phyloP scores from a whole-genome alignment of 2,888 invertebrate genomes.

The Macaria liturata region DNA sequence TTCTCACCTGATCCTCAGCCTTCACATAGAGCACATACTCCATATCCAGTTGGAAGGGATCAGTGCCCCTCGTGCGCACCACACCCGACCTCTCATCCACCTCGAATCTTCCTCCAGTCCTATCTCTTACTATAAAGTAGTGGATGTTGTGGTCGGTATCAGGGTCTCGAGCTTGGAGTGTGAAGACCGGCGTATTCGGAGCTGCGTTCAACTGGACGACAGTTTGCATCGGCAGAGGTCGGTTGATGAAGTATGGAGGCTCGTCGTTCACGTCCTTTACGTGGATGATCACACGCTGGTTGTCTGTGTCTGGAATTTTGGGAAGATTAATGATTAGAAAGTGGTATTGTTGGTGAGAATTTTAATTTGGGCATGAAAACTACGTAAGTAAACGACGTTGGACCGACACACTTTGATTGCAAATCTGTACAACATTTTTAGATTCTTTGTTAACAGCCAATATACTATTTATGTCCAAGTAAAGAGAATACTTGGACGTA shows the following conservation, averaged over 20 bases:
- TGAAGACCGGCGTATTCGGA: constrained; percentile 97
- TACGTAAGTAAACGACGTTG: too few species aligned
- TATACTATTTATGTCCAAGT: too few species aligned
- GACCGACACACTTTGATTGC: too few species aligned
- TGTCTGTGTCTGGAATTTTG: constrained; percentile 92
- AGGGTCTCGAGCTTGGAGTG: constrained; percentile 98
- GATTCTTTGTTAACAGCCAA: too few species aligned
- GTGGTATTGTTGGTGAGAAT: too few species aligned
- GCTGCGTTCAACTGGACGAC: constrained; percentile 98
- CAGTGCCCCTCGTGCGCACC: constrained; percentile 94
- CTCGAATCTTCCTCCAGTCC: constrained; percentile 91
- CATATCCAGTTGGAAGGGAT: constrained; percentile 97
- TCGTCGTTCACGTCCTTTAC: constrained; percentile 99
- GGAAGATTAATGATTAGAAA: not conserved
- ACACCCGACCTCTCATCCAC: constrained; percentile 96
- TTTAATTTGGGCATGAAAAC: too few species aligned
- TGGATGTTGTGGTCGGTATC: constrained; percentile 98
- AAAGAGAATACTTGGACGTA: too few species aligned
- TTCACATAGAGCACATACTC: constrained; percentile 98
- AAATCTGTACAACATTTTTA: too few species aligned
- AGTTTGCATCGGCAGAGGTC: constrained; percentile 98
- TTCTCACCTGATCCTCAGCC: constrained; percentile 92
- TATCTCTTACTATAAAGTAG: constrained; percentile 96
- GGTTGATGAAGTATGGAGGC: constrained; percentile 98
- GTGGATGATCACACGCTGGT: constrained; percentile 96